Evolutionary conservation across 2,113 vertebrate genomes (phyloP).

Genomic region (Sapajus apella): DNA sequence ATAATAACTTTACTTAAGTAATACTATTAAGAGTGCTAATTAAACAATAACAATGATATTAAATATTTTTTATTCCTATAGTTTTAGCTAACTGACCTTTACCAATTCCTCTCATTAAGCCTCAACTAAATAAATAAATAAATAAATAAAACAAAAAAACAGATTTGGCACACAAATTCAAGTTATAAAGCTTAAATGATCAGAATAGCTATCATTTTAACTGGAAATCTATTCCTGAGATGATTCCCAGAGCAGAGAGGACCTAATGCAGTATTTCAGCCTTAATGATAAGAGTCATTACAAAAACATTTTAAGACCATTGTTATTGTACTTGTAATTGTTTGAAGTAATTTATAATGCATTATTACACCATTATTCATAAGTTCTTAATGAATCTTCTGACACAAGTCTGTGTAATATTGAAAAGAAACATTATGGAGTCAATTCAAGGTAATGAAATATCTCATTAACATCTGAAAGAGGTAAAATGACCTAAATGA

Average conservation of each 20-base stretch:
- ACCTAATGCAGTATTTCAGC: conserved; percentile 40
- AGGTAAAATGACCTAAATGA: neutral
- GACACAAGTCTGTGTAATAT: neutral
- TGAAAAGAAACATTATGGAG: neutral
- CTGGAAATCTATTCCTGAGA: conserved; percentile 3
- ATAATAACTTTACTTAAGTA: neutral
- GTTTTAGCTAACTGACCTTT: conserved; percentile 25
- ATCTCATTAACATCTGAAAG: neutral
- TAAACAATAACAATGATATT: neutral
- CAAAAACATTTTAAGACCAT: conserved; percentile 26
- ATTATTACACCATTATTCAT: conserved; percentile 31
- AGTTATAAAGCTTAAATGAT: conserved; percentile 23
- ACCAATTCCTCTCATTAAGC: neutral
- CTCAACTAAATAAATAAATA: neutral
- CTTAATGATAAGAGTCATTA: conserved; percentile 8
- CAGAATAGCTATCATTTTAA: neutral
- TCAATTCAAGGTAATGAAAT: conserved; percentile 1
- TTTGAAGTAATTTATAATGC: conserved; percentile 5
- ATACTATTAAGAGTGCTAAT: neutral
- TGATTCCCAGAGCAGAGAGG: conserved; percentile 10
- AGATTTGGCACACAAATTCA: neutral
- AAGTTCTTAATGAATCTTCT: conserved; percentile 47
- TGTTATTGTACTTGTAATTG: conserved; percentile 46
- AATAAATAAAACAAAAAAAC: neutral
- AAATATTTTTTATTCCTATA: conserved; percentile 36